Percentiles rank a stretch among this genome's conserved stretches.
Conservation (phyloP, 2,113 vertebrate species). For the Hymenochirus boettgeri region DNA sequence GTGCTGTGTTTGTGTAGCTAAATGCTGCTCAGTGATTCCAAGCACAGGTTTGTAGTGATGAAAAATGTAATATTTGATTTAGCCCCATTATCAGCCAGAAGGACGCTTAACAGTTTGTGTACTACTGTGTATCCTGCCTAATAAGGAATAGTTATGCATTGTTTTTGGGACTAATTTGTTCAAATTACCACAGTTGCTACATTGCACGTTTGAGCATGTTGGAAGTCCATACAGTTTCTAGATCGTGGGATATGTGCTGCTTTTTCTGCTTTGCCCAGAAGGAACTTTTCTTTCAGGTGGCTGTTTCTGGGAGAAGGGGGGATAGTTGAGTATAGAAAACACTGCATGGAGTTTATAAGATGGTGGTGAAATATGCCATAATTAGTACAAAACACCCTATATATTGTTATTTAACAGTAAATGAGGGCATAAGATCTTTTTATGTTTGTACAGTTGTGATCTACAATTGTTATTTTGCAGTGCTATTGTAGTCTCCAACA, state of each 20-base stretch:
- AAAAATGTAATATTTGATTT: too few species aligned
- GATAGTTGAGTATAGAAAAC: constrained; percentile 4
- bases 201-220: constrained; percentile 12
- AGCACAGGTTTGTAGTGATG: background rate
- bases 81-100: background rate
- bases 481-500: too few species aligned
- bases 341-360: constrained; percentile 22
- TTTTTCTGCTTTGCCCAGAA: background rate
- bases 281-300: background rate
- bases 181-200: background rate
- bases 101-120: too few species aligned
- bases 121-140: too few species aligned
- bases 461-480: too few species aligned
- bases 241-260: background rate
- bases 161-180: background rate
- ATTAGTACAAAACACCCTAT: too few species aligned
- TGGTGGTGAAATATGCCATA: constrained; percentile 1
- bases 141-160: too few species aligned
- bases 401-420: too few species aligned
- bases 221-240: background rate
- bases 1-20: background rate
- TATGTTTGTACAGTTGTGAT: too few species aligned
- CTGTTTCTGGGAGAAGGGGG: background rate
- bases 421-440: too few species aligned
- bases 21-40: background rate